Evolutionary conservation across 1,140 invertebrate species (phyloP).

Genomic region (Argopecten irradians): DNA sequence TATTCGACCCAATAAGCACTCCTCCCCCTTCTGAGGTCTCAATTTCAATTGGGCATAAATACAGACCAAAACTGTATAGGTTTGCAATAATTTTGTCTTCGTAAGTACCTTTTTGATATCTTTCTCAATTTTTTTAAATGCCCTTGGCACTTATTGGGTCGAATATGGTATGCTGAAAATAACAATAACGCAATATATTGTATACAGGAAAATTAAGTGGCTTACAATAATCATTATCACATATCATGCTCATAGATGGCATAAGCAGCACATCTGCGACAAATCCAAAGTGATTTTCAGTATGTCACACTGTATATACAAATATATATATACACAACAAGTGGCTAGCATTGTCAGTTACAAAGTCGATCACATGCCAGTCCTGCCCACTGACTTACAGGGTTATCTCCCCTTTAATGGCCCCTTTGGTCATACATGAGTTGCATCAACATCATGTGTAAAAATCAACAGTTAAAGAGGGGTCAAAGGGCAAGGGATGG

Average conservation of each 20-base stretch:
- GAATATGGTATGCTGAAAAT: no score
- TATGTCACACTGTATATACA: neutral
- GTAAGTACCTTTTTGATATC: no score
- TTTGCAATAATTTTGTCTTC: no score
- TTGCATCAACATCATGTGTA: neutral
- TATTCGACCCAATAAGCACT: no score
- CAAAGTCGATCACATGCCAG: neutral
- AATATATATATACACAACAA: conserved; percentile 7
- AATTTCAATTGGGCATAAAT: no score
- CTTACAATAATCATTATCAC: no score
- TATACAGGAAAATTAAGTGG: no score
- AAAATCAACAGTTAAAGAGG: neutral
- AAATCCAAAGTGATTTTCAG: neutral
- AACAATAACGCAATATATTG: no score
- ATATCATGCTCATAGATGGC: neutral
- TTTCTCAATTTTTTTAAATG: no score
- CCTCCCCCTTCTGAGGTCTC: no score
- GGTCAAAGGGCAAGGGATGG: neutral
- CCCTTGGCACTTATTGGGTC: no score
- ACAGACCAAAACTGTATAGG: no score
- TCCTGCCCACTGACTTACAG: neutral
- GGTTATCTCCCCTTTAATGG: neutral
- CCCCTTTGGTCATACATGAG: conserved; percentile 7
- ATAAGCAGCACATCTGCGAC: neutral
- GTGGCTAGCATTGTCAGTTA: neutral